Base-by-base conservation (phyloP, 1,140 invertebrate species). In the Drosophila lacertosa region DNA sequence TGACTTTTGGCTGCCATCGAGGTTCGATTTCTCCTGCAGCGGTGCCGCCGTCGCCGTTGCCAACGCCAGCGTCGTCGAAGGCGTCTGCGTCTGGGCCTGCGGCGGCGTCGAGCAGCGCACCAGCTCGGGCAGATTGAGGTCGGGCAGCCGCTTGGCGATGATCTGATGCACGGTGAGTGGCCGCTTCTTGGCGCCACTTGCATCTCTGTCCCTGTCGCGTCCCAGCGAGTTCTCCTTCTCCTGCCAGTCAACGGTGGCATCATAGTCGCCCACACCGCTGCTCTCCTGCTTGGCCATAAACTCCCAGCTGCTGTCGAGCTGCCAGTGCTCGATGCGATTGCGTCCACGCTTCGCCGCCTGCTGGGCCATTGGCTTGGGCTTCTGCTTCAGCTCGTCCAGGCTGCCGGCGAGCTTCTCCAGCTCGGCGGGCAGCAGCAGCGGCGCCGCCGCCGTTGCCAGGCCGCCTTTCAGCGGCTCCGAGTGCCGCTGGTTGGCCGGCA, bases 291-390 rank as follows among this genome's bases (percentile, higher is more conserved):
- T 93, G 94, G 95, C 95, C 89, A 97, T 95, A 80, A 97, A 97
- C 89, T 96, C 96, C 96, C 96, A 97, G 82, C 96, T 96, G 59
- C 95, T 96, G 91, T 97, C 96, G 26, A 97, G 93, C 53, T 95
- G 94, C 96, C 96, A 97, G 6, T 94, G 94, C 65, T 95, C 95
- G 22, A 91, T 83, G 32, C 89, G 89, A 48, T 89, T 90, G 1
- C 88, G 92, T 16, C 76, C 66, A n/a, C 84, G 69, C 55, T 91
- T 91, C 0, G 88, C 15, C 5, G 67, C 79, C 20, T 35, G 37
- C 18, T 51, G 73, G 2, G 68, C 63, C 48, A 68, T 67, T 4
- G 42, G 50, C 18, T 79, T 89, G 0, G 86, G 86, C 29, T 91
- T 91, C 50, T 90, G 90, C 39, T 91, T 91, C 7, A 91, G 68